These are phyloP conservation scores for Leptinotarsa juncta DNA, from an alignment of 2,888 invertebrate species.

Conservation along the genomic window DNA sequence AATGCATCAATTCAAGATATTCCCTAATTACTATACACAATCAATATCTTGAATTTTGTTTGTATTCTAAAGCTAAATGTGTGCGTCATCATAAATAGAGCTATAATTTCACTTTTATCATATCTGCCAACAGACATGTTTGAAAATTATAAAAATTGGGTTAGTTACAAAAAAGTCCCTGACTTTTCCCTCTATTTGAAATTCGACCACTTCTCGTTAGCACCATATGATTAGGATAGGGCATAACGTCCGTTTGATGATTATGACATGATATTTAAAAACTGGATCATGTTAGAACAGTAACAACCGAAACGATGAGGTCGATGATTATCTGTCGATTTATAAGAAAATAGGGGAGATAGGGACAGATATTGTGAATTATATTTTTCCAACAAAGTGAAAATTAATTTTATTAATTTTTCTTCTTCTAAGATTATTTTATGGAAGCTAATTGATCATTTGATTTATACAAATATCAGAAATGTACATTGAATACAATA, in stretches of 20 bases:
- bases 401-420: neutral
- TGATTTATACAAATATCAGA: too few relatives aligned
- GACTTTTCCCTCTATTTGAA: neutral
- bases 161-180: neutral
- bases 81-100: too few relatives aligned
- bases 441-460: too few relatives aligned
- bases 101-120: too few relatives aligned
- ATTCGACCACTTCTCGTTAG: neutral
- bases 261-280: constrained; percentile 19
- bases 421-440: too few relatives aligned
- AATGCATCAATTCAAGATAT: too few relatives aligned
- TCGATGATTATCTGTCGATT: constrained; percentile 12
- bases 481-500: too few relatives aligned
- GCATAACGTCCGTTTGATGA: constrained; percentile 12
- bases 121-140: too few relatives aligned
- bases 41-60: too few relatives aligned
- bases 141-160: neutral
- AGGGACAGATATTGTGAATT: neutral
- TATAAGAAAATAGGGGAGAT: neutral
- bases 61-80: too few relatives aligned
- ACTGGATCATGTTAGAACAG: neutral
- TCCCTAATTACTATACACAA: too few relatives aligned
- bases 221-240: neutral
- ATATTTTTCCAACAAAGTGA: neutral
- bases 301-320: neutral